phyloP scores from a whole-genome alignment of 2,888 invertebrate species.

The Dasypogon diadema region DNA sequence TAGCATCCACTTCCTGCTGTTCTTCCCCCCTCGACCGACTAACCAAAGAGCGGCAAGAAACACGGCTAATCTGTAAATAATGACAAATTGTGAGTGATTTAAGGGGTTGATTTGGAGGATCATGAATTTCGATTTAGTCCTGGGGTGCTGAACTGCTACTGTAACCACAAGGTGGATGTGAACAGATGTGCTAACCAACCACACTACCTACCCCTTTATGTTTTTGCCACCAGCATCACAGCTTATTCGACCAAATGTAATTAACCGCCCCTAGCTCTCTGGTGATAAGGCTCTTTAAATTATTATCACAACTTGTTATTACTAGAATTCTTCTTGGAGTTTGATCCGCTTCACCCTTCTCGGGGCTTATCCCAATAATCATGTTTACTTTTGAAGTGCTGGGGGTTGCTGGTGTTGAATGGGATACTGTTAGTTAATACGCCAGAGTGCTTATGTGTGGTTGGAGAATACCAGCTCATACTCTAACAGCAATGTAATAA shows the following conservation, averaged over 20 bases:
- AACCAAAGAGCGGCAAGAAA: conserved; percentile 43
- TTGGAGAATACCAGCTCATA: conserved; percentile 2
- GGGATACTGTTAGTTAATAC: conserved; percentile 7
- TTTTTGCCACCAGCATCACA: conserved; percentile 19
- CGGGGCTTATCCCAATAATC: conserved; percentile 21
- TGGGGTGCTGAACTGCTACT: conserved; percentile 24
- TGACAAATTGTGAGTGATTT: conserved; percentile 55
- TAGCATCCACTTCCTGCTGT: background rate
- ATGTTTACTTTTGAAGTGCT: conserved; percentile 10
- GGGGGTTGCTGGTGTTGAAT: background rate
- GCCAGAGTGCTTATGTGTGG: background rate
- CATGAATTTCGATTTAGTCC: conserved; percentile 28
- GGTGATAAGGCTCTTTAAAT: conserved; percentile 43
- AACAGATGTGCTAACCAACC: conserved; percentile 36
- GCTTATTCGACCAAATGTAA: conserved; percentile 49
- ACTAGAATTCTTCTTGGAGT: conserved; percentile 9
- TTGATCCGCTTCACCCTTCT: conserved; percentile 17
- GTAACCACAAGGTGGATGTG: conserved; percentile 15
- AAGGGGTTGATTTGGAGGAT: conserved; percentile 29
- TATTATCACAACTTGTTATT: conserved; percentile 50
- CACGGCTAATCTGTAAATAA: conserved; percentile 56
- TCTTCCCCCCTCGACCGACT: background rate
- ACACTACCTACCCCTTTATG: conserved; percentile 35
- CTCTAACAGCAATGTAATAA: conserved; percentile 3
- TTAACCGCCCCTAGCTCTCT: conserved; percentile 12